A percentile compares a stretch with the other conserved stretches of the same genome.
These are phyloP conservation scores for Drosophila oshimai DNA, from an alignment of 1,140 invertebrate genomes.

Conservation along the genomic window DNA sequence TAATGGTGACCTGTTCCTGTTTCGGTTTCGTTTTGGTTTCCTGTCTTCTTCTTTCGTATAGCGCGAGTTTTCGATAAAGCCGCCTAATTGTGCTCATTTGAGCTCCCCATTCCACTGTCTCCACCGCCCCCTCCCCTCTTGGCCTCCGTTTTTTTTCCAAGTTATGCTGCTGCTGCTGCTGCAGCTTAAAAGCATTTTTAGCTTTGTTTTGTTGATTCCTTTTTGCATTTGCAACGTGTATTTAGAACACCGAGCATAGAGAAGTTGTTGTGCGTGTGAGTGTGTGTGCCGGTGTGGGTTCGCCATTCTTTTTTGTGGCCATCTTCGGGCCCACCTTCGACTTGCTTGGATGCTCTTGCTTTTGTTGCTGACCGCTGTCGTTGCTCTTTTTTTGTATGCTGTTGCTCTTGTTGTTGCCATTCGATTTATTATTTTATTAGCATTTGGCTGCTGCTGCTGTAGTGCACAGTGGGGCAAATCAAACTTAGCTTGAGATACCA, in stretches of 20 bases:
- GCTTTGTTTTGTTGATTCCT: conserved; percentile 59
- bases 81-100: conserved; percentile 80
- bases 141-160: conserved; percentile 28
- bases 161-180: conserved; percentile 40
- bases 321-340: conserved; percentile 58
- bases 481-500: not conserved
- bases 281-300: conserved; percentile 19
- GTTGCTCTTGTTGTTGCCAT: conserved; percentile 34
- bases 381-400: conserved; percentile 42
- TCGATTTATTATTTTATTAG: conserved; percentile 81
- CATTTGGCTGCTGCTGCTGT: conserved; percentile 44
- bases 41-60: conserved; percentile 35
- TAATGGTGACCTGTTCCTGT: conserved; percentile 67
- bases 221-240: conserved; percentile 71
- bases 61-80: conserved; percentile 67
- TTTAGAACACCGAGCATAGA: conserved; percentile 67
- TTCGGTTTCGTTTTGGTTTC: conserved; percentile 52
- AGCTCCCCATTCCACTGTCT: conserved; percentile 54
- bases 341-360: conserved; percentile 67
- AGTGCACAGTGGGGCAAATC: conserved; percentile 41
- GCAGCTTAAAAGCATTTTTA: conserved; percentile 62
- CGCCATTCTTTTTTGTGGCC: conserved; percentile 60
- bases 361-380: conserved; percentile 55
- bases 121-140: conserved; percentile 7
- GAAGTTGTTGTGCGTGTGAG: conserved; percentile 13